Evolutionary conservation across 2,888 invertebrate genomes (phyloP), one percentile per base, ranked within the genome.

Genomic region (Furcula furcula): DNA sequence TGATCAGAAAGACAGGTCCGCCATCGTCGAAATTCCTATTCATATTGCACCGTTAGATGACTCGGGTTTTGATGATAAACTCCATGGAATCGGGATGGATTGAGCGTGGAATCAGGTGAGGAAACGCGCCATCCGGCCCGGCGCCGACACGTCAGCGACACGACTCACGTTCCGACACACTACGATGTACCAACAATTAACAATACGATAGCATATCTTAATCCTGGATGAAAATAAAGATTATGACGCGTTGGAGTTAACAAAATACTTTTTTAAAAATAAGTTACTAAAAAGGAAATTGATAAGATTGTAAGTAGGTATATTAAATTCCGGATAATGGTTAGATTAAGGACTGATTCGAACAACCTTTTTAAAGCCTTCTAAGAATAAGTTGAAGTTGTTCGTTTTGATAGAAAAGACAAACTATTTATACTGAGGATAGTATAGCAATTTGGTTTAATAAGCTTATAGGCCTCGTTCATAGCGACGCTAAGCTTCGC

Each of bases 151-250:
- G 26, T 28, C 27, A 31, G 36, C 37, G 11, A 29, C 22, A 9
- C 20, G 28, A 29, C 26, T 29, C 43, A 30, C 18, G 7, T 4
- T 13, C 19, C 29, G 20, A 13, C 4, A 13, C 20, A 29, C 29
- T 29, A 29, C 29, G 20, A 4, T 3, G 20, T 3, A 11, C 28
- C 2, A 15, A 28, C 25, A 26, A 5, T n/a, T n/a, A 14, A 26
- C 21, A n/a, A 2, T 16, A 16, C 26, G 44, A 44, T 50, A 50
- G 11, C 32, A 7, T 57, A 55, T 50, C 55, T 44, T 41, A 55
- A 46, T 40, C 38, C 34, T 5, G 55, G 55, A 50, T 57, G 39
- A 37, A 21, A 27, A 30, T 30, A n/a, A 16, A 18, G 55, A 50
- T 55, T 50, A 46, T 29, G 14, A 22, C 26, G 19, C 23, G 23